Percentiles rank a stretch among this genome's conserved stretches.
phyloP scores from a whole-genome alignment of 2,113 vertebrate genomes.

The Syngnathus floridae region DNA sequence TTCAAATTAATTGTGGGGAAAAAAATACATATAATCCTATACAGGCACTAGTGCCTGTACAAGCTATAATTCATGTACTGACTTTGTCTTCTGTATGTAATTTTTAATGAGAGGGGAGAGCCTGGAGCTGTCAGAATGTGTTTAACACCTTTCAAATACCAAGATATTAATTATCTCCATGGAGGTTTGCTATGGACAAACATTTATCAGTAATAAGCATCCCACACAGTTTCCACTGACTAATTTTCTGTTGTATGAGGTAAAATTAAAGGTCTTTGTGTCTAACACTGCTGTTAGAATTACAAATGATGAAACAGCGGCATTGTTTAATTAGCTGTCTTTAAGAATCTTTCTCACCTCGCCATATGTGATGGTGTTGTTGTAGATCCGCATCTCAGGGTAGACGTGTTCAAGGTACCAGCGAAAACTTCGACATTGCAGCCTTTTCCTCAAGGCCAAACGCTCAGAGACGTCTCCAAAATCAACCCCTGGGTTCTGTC shows the following conservation, averaged over 20 bases:
- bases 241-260: constrained; percentile 17
- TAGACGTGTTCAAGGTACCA: constrained; percentile 98
- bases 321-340: neutral
- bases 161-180: neutral
- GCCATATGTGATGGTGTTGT: constrained; percentile 94
- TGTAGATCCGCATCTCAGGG: constrained; percentile 95
- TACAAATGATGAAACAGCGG: neutral
- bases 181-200: neutral
- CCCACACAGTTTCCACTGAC: constrained; percentile 5
- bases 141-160: constrained; percentile 4
- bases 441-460: constrained; percentile 80
- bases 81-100: constrained; percentile 1
- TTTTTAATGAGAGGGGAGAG: constrained; percentile 5
- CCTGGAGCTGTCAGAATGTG: neutral
- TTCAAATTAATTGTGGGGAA: constrained; percentile 61
- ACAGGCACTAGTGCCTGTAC: constrained; percentile 8
- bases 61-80: constrained; percentile 10
- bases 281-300: constrained; percentile 8
- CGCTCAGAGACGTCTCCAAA: constrained; percentile 94
- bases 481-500: constrained; percentile 92
- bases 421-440: constrained; percentile 90
- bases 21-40: constrained; percentile 29
- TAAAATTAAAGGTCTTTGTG: neutral
- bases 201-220: neutral
- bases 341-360: constrained; percentile 76